Conservation (phyloP, 2,888 invertebrate species). For the Hyalella azteca region DNA sequence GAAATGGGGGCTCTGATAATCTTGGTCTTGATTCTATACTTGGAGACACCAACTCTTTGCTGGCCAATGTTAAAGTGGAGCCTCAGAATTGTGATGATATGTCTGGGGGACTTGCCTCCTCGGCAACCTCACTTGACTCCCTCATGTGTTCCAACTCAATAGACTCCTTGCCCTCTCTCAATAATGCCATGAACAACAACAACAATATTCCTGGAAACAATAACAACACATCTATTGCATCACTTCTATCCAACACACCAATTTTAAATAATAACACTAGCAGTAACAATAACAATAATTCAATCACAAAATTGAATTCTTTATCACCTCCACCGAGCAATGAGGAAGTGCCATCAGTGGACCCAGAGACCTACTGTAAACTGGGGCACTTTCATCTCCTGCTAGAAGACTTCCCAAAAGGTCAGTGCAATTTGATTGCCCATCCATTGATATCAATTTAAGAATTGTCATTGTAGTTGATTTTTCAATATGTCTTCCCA, state of each 20-base stretch:
- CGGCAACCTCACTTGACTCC: neutral
- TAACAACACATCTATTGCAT: neutral
- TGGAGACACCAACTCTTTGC: neutral
- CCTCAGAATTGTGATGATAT: neutral
- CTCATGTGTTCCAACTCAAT: neutral
- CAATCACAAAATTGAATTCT: slow-evolving; percentile 1
- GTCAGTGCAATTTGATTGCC: slow-evolving; percentile 66
- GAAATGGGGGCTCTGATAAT: neutral
- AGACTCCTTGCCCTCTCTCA: neutral
- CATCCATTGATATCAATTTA: no score
- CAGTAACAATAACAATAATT: neutral
- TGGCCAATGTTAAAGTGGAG: slow-evolving; percentile 20
- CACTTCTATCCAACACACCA: neutral
- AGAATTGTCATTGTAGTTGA: no score
- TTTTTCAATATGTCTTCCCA: no score
- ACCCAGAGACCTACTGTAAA: slow-evolving; percentile 89
- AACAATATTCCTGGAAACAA: slow-evolving; percentile 6
- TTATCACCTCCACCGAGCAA: slow-evolving; percentile 20
- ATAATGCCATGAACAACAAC: slow-evolving; percentile 4
- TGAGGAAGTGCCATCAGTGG: slow-evolving; percentile 64
- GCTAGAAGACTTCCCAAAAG: slow-evolving; percentile 91
- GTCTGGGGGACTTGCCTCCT: neutral
- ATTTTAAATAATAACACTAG: neutral
- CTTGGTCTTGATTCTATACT: neutral
- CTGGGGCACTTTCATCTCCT: slow-evolving; percentile 94